Conservation (phyloP, 2,888 invertebrate genomes). For the Euspilapteryx auroguttella region DNA sequence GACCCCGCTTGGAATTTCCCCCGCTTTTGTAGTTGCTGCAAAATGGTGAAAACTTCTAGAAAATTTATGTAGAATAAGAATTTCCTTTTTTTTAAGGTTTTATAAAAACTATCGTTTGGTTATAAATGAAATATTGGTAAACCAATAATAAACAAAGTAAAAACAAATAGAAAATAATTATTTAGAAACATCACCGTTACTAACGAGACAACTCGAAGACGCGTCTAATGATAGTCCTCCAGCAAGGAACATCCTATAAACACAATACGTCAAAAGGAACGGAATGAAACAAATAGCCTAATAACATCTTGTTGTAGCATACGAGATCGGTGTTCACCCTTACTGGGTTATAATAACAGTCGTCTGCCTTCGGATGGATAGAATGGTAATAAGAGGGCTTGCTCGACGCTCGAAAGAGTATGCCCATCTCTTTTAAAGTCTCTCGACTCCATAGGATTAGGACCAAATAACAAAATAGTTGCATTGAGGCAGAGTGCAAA, state of each 20-base stretch:
- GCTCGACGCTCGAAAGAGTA: constrained; percentile 8
- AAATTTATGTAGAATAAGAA: too few species aligned
- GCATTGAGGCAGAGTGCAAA: too few species aligned
- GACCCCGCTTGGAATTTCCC: too few species aligned
- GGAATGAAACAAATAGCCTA: constrained; percentile 25
- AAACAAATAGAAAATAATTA: too few species aligned
- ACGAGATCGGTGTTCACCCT: constrained; percentile 45
- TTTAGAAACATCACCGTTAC: too few species aligned
- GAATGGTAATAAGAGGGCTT: constrained; percentile 42
- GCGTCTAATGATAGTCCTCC: constrained; percentile 14
- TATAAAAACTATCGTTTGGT: too few species aligned
- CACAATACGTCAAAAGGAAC: neutral
- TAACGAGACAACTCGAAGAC: too few species aligned
- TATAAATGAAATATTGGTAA: too few species aligned
- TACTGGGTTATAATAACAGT: constrained; percentile 49
- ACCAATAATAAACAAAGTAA: too few species aligned
- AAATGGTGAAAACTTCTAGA: too few species aligned
- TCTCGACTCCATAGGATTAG: neutral
- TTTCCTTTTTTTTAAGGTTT: too few species aligned
- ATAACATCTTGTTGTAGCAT: constrained; percentile 22
- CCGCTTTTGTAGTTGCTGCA: too few species aligned
- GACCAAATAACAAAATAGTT: neutral
- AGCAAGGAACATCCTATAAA: constrained; percentile 12
- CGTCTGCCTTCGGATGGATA: constrained; percentile 32
- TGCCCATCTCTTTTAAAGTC: neutral